Evolutionary conservation across 64 coral and sea anemone species (phyloP).

Genomic region (Cladopsammia gracilis): DNA sequence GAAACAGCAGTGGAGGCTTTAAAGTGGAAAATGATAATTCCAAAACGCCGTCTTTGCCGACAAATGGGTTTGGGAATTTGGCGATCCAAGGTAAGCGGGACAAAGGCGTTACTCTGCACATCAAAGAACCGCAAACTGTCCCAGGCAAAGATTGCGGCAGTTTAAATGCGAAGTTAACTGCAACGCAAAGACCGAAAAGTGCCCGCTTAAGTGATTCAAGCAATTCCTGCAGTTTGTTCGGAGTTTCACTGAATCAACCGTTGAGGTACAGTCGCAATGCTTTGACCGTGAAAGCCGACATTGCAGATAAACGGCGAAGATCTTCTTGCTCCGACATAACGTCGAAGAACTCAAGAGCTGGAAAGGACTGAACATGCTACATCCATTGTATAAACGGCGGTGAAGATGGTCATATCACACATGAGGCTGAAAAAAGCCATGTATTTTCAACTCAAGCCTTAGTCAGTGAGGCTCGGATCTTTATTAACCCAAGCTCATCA

Average conservation of each 20-base stretch:
- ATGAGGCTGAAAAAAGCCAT: no score
- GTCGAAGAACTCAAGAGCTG: not conserved
- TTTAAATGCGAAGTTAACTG: not conserved
- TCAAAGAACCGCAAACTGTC: not conserved
- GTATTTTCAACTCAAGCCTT: no score
- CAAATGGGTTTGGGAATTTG: not conserved
- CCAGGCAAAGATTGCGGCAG: not conserved
- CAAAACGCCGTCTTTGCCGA: not conserved
- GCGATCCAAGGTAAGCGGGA: not conserved
- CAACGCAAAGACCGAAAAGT: conserved; percentile 10
- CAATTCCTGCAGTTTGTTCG: conserved; percentile 18
- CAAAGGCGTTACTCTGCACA: not conserved
- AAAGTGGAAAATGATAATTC: not conserved
- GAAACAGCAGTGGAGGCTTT: not conserved
- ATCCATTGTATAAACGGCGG: no score
- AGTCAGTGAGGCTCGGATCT: no score
- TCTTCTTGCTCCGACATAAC: not conserved
- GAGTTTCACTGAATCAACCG: conserved; percentile 15
- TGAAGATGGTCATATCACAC: no score
- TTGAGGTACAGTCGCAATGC: conserved; percentile 31
- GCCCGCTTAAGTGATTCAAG: not conserved
- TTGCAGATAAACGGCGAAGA: conserved; percentile 9
- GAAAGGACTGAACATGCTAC: not conserved
- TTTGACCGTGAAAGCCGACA: not conserved
- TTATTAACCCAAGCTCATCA: no score